Conservation (phyloP, 2,113 vertebrate genomes). For the Proterorhinus semilunaris region DNA sequence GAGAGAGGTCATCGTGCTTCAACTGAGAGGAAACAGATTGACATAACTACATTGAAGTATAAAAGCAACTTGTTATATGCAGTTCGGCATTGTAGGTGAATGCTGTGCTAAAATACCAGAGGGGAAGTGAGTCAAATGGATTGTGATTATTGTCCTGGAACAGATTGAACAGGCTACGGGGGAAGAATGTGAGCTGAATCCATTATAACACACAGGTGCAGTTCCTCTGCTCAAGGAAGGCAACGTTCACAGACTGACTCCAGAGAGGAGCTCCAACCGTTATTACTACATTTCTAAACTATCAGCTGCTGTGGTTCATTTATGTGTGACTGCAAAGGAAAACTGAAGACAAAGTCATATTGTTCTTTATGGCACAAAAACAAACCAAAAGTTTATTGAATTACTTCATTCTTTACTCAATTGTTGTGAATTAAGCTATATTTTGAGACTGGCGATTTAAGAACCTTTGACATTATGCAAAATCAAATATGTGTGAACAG, state of each 20-base stretch:
- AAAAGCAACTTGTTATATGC: constrained; percentile 33
- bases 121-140: constrained; percentile 88
- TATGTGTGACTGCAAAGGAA: constrained; percentile 19
- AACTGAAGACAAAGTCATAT: background rate
- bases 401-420: too few relatives aligned
- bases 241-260: constrained; percentile 62
- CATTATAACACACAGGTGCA: constrained; percentile 79
- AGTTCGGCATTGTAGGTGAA: constrained; percentile 58
- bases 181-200: constrained; percentile 87
- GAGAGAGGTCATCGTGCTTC: constrained; percentile 53
- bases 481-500: background rate
- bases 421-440: too few relatives aligned
- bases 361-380: too few relatives aligned
- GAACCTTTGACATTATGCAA: background rate
- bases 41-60: constrained; percentile 60
- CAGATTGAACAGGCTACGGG: constrained; percentile 86
- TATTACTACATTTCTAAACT: constrained; percentile 28
- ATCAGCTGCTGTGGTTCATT: constrained; percentile 36
- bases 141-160: constrained; percentile 89
- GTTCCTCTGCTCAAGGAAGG: constrained; percentile 66
- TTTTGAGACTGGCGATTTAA: too few relatives aligned
- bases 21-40: constrained; percentile 52
- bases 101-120: constrained; percentile 83
- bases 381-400: too few relatives aligned
- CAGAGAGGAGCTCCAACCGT: constrained; percentile 40